These are phyloP conservation scores for Campopleginae sp. DNA, from an alignment of 2,888 invertebrate species.

Conservation along the genomic window DNA sequence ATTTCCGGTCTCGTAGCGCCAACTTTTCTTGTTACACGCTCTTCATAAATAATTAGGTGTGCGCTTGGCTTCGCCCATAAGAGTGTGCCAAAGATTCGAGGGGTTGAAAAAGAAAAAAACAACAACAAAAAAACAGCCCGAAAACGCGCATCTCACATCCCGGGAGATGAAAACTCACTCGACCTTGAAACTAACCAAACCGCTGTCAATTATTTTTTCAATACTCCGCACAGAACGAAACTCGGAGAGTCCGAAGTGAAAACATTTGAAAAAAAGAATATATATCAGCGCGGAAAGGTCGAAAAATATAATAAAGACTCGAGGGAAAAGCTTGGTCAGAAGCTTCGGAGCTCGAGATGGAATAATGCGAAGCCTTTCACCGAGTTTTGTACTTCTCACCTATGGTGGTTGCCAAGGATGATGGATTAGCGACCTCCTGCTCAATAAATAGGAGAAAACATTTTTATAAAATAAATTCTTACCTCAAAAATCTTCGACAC, in stretches of 20 bases:
- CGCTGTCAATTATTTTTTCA: conserved; percentile 59
- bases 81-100: conserved; percentile 37
- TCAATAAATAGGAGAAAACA: too few species aligned
- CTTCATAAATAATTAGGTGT: conserved; percentile 65
- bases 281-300: neutral
- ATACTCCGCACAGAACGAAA: conserved; percentile 22
- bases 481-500: too few species aligned
- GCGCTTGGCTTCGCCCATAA: conserved; percentile 26
- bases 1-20: conserved; percentile 30
- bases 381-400: too few species aligned
- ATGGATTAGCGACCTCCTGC: too few species aligned
- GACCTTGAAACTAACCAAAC: conserved; percentile 15
- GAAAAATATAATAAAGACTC: conserved; percentile 1
- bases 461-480: too few species aligned
- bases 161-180: conserved; percentile 25
- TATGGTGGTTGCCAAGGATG: too few species aligned
- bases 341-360: neutral
- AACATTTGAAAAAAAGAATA: conserved; percentile 45
- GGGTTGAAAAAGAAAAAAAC: conserved; percentile 15
- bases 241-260: neutral
- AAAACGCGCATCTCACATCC: conserved; percentile 28
- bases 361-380: neutral
- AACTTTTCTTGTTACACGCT: conserved; percentile 65
- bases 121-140: neutral
- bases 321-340: neutral